Percentiles rank a stretch among this genome's conserved stretches.
Evolutionary conservation across 2,888 invertebrate genomes (phyloP).

Genomic region (Clepsis dumicolana): DNA sequence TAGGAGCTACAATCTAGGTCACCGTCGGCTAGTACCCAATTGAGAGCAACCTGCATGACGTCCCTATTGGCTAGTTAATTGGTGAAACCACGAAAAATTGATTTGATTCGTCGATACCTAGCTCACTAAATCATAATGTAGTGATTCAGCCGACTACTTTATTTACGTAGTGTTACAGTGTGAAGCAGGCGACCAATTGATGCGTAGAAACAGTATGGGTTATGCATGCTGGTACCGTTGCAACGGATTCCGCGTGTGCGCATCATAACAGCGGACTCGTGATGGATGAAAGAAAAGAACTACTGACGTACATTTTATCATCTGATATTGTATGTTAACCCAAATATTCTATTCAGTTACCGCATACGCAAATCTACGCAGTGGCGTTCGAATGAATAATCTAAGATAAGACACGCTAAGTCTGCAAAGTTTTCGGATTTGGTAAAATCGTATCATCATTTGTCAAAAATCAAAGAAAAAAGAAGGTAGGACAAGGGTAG

Average conservation of each 20-base stretch:
- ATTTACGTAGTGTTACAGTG: not conserved
- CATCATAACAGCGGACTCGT: conserved; percentile 10
- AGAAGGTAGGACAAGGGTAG: too few relatives aligned
- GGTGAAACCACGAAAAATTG: too few relatives aligned
- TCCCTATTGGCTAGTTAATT: too few relatives aligned
- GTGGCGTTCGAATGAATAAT: not conserved
- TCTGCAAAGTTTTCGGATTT: not conserved
- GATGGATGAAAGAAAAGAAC: not conserved
- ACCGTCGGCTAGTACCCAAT: too few relatives aligned
- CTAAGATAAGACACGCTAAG: not conserved
- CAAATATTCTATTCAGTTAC: not conserved
- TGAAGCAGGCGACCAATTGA: conserved; percentile 1
- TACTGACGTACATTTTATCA: not conserved
- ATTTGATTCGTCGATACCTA: not conserved
- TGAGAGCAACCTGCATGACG: not conserved
- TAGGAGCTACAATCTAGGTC: not conserved
- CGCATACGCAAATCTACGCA: not conserved
- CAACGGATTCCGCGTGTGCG: conserved; percentile 30
- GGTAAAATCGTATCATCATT: not conserved
- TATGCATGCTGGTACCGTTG: conserved; percentile 35
- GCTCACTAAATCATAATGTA: not conserved
- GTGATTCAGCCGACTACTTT: not conserved
- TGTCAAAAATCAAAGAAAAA: too few relatives aligned
- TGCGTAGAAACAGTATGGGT: conserved; percentile 25
- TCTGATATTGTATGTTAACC: not conserved